Base-by-base conservation (phyloP, 2,888 invertebrate species). In the Odontocerum albicorne region DNA sequence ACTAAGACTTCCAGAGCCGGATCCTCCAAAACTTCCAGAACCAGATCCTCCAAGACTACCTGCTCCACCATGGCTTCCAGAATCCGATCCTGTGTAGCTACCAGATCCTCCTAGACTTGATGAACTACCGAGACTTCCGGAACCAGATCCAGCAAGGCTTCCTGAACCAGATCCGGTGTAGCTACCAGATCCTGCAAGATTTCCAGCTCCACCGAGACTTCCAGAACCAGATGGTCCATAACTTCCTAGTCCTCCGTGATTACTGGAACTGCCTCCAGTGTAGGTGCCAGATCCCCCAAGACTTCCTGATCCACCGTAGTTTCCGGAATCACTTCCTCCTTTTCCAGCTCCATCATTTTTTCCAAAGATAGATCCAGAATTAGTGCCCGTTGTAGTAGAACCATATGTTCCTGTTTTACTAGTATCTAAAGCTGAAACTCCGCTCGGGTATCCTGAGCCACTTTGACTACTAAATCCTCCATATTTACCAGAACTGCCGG, bases 21-120 rank as follows among this genome's bases (percentile, higher is more conserved):
- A 45, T 31, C 45, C 17, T 43, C 68, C 73, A 61, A 68, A 76
- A 21, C 56, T 52, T 19, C 60, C 60, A 2, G 75, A 67, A 15
- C 35, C 31, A n/a, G 50, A 33, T 21, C 42, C 40, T 19, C 32
- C 22, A 7, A 13, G 13, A 10, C 31, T 16, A 6, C 45, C 52
- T 17, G 45, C 45, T 36, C 43, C 44, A n/a, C 22, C 35, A 13
- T 35, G 19, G n/a, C 19, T 36, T 51, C 36, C 44, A 43, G 47
- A 19, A 12, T 15, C 22, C 6, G 1, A 16, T 27, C 27, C 27
- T 4, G 43, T 27, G 35, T 27, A 20, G 21, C 49, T 15, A 2
- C 21, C 62, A 8, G 70, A 67, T 33, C 64, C 66, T 4, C 69
- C n/a, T n/a, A n/a, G n/a, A n/a, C n/a, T n/a, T n/a, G n/a, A n/a